Conservation (phyloP, 2,797 vertebrate species). For the Delichon dasypus region DNA sequence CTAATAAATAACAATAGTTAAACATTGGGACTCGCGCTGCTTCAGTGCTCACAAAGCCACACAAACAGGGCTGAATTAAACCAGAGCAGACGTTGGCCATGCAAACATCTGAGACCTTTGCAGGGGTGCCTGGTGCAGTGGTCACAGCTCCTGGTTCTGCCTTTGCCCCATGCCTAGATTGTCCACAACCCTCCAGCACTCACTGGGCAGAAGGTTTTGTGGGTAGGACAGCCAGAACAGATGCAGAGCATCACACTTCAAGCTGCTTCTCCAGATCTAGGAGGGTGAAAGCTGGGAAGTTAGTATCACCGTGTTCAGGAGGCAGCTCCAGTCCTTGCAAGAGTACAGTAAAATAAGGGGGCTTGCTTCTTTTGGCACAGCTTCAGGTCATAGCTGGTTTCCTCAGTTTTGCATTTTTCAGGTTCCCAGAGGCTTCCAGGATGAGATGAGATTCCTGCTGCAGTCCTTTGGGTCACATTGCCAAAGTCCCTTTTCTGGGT, state of each 20-base stretch:
- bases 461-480: neutral
- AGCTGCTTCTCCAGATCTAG: neutral
- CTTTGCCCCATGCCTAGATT: neutral
- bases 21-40: neutral
- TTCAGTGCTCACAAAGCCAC: neutral
- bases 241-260: neutral
- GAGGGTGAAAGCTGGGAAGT: neutral
- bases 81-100: neutral
- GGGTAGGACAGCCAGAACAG: neutral
- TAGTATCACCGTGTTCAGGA: neutral
- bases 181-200: neutral
- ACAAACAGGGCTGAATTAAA: neutral
- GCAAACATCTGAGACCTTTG: neutral
- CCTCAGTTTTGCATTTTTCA: neutral
- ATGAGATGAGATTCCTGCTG: neutral
- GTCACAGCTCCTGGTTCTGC: neutral
- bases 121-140: neutral
- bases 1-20: conserved; percentile 44
- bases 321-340: neutral
- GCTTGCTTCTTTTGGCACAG: neutral
- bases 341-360: neutral
- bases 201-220: neutral
- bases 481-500: neutral
- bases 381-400: neutral
- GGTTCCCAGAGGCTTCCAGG: neutral